A percentile compares a stretch with the other conserved stretches of the same genome.
These are phyloP conservation scores for Chromoteleia sp. DNA, from an alignment of 2,888 invertebrate species.

Conservation along the genomic window DNA sequence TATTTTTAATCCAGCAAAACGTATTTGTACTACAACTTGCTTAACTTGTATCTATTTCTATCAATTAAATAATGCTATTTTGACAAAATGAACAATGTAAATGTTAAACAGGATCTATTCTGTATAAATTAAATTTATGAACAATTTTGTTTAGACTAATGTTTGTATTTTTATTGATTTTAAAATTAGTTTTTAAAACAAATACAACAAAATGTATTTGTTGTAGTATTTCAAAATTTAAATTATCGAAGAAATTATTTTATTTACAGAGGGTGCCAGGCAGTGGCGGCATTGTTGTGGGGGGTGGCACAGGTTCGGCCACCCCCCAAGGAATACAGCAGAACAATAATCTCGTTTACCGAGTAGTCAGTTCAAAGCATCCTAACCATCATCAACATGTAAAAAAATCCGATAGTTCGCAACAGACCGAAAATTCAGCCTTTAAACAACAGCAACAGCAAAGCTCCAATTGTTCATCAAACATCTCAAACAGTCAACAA, in stretches of 20 bases:
- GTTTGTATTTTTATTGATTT: too few species aligned
- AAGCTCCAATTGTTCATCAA: conserved; percentile 74
- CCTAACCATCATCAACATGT: conserved; percentile 80
- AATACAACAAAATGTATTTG: too few species aligned
- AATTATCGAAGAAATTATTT: background rate
- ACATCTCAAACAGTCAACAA: conserved; percentile 84
- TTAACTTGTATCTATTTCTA: too few species aligned
- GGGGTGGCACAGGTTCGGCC: conserved; percentile 84
- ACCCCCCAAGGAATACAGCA: conserved; percentile 83
- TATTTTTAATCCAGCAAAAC: too few species aligned
- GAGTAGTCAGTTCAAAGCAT: conserved; percentile 81
- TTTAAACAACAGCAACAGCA: conserved; percentile 79
- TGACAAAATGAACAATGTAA: too few species aligned
- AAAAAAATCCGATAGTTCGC: conserved; percentile 86
- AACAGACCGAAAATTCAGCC: conserved; percentile 86
- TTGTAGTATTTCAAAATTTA: too few species aligned
- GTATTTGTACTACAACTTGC: too few species aligned
- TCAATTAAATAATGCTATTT: too few species aligned
- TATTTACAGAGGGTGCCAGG: conserved; percentile 81
- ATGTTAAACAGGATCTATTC: too few species aligned
- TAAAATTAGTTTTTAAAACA: too few species aligned
- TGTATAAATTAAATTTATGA: too few species aligned
- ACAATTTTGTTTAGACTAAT: too few species aligned
- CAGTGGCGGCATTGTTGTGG: conserved; percentile 81
- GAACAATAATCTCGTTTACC: conserved; percentile 81